Evolutionary conservation across 2,113 vertebrate genomes (phyloP), one percentile per base, ranked within the genome.

Genomic region (Tinamus guttatus): DNA sequence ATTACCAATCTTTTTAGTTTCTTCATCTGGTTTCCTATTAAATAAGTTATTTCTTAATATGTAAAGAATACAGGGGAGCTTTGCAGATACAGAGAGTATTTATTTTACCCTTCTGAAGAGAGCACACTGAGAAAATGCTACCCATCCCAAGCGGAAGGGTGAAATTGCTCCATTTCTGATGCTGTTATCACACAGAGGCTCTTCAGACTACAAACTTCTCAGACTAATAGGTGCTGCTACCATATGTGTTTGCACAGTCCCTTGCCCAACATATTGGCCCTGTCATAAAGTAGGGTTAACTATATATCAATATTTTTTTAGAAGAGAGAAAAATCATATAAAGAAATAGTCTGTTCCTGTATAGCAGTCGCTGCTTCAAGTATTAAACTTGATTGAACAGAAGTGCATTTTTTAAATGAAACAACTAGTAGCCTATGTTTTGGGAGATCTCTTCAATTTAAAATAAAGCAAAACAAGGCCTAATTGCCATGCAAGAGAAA

Each of bases 21-120:
- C 81, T 91, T 91, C 75, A 64, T 94, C 59, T 78, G 85, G 21
- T 95, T 97, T 97, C 75, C 63, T 96, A 90, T 95, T 93, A 96
- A 96, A 81, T 95, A 34, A 65, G 76, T 67, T 81, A 76, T 71
- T 47, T 34, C 78, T 89, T 96, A 83, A 90, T 94, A 81, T 81
- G 71, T 96, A 81, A 85, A 81, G 85, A 89, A 88, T 93, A 89
- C 25, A 89, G 52, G 28, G n/a, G 17, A 79, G 27, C 17, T n/a
- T 95, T 91, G 79, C 56, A 94, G 93, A 92, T 24, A 45, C 79
- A 96, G 79, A 69, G n/a, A 60, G 36, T 89, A 91, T 95, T 94
- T 96, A 65, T 93, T 97, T 96, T 94, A 54, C 52, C 65, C 85
- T 96, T 92, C 28, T 73, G 70, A 91, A 95, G 91, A 93, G 85